Percentiles rank a stretch among this genome's conserved stretches.
These are phyloP conservation scores for Cephus nigrinus DNA, from an alignment of 2,888 invertebrate species.

Conservation along the genomic window DNA sequence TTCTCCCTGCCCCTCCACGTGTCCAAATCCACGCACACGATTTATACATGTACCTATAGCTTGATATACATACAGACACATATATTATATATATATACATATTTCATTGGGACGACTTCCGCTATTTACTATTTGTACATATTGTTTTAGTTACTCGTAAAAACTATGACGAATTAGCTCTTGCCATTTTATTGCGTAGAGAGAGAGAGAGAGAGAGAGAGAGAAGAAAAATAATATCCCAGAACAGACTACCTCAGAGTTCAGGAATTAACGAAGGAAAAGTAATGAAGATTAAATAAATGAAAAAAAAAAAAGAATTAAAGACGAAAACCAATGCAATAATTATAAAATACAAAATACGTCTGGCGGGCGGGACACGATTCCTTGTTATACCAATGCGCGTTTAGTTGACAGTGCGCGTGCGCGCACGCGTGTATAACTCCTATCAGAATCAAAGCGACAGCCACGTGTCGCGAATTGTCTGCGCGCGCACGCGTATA, in stretches of 20 bases:
- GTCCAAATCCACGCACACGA: not conserved
- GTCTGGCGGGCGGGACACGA: conserved; percentile 4
- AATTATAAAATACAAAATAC: conserved; percentile 36
- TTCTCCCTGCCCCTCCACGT: not conserved
- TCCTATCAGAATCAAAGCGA: not conserved
- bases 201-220: not conserved
- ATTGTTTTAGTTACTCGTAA: conserved; percentile 23
- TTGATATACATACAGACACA: conserved; percentile 15
- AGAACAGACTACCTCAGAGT: conserved; percentile 66
- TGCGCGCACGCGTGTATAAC: not conserved
- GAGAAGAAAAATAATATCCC: conserved; percentile 40
- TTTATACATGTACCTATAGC: conserved; percentile 34
- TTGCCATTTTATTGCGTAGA: conserved; percentile 61
- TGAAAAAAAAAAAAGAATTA: conserved; percentile 37
- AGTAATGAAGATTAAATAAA: conserved; percentile 47
- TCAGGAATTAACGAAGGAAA: conserved; percentile 59
- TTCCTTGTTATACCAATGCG: not conserved
- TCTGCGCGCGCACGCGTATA: not conserved
- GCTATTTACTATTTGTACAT: conserved; percentile 22
- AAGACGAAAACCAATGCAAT: conserved; percentile 59
- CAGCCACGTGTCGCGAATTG: not conserved
- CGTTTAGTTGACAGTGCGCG: not conserved
- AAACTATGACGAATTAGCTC: conserved; percentile 54
- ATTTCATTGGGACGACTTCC: conserved; percentile 36
- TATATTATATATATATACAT: conserved; percentile 23